These are phyloP conservation scores for Microcaecilia unicolor DNA, from an alignment of 2,797 vertebrate species.

Conservation along the genomic window DNA sequence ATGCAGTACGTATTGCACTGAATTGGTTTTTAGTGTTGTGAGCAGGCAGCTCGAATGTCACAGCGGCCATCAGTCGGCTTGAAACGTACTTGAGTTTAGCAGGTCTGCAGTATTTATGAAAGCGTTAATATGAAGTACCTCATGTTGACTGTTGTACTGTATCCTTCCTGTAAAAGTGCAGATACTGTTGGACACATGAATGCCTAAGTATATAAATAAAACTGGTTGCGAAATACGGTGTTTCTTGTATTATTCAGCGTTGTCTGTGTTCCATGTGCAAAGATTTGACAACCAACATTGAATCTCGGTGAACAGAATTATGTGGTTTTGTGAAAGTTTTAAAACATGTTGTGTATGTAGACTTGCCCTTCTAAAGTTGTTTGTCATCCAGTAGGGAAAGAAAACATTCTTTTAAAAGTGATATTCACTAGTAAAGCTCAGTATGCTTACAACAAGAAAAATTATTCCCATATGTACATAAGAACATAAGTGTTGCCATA, in stretches of 20 bases:
- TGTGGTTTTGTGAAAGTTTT: no score
- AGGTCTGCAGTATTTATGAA: constrained; percentile 62
- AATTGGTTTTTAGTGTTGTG: constrained; percentile 39
- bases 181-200: constrained; percentile 80
- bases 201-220: constrained; percentile 80
- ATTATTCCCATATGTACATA: no score
- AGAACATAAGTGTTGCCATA: no score
- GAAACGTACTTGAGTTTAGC: constrained; percentile 45
- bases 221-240: constrained; percentile 49
- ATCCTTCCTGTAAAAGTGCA: constrained; percentile 76
- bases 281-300: no score
- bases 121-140: constrained; percentile 65
- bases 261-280: no score
- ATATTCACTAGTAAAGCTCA: no score
- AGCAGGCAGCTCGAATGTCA: constrained; percentile 39
- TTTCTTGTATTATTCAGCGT: constrained; percentile 39
- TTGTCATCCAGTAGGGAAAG: no score
- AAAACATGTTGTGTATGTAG: no score
- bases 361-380: no score
- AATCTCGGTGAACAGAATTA: no score
- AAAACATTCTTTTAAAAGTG: no score
- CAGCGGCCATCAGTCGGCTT: constrained; percentile 27
- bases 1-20: constrained; percentile 65
- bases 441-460: no score
- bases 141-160: constrained; percentile 72